Base-by-base conservation (phyloP, 2,888 invertebrate species). In the Dermolepida albohirtum region DNA sequence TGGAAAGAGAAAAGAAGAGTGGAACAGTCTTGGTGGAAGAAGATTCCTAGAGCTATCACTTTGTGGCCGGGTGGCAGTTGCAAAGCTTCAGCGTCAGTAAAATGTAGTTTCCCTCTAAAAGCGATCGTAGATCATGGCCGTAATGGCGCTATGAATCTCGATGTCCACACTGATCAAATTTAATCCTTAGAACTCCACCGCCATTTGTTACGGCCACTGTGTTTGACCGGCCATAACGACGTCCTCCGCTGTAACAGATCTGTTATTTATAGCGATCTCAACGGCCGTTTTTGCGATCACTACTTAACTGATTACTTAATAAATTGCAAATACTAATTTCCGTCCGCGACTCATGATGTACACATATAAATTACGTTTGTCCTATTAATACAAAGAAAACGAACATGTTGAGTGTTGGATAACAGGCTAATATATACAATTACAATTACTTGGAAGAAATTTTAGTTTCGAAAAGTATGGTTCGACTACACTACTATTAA, bases 61-160 rank as follows among this genome's bases (percentile, higher is more conserved):
- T 73, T 74, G 72, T 70, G 74, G 74, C 71, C 68, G 65, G 70
- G 72, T 73, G 74, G 74, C 74, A 74, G 74, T 73, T 74, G 73
- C 74, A 73, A 74, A 73, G 71, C 73, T 74, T 73, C 73, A 74
- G 49, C 71, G 73, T 72, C 72, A 70, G 73, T 75, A 73, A 76
- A 76, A 75, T 75, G 78, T 76, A 75, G 76, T 73, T 79, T 76
- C 77, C 79, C 78, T 80, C 81, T 81, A 82, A 82, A 83, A 82
- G 82, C 76, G 79, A 78, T 80, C 81, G 79, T 83, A 83, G 79
- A 83, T 83, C 83, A 83, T 83, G 79, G 79, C 75, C 78, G 81
- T 83, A 84, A 84, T 84, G 84, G 84, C 80, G 82, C 84, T 82
- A 84, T 84, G 84, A 83, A 84, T 84, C 84, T 83, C 81, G 81